phyloP scores from a whole-genome alignment of 2,113 vertebrate genomes.

The Ahaetulla prasina region DNA sequence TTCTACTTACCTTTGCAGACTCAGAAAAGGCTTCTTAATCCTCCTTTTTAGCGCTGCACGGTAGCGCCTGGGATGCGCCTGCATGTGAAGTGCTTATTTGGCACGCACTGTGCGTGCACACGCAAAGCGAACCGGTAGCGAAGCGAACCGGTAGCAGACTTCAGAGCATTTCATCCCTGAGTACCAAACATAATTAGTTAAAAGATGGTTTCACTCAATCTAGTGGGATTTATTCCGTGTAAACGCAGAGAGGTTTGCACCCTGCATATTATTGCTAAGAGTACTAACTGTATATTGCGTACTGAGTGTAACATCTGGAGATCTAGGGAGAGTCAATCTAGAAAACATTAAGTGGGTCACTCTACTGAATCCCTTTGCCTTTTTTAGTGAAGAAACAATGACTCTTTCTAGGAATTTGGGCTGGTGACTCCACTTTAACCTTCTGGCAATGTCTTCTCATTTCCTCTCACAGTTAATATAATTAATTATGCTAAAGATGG shows the following conservation, averaged over 20 bases:
- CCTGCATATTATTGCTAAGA: not conserved
- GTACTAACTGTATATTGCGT: not conserved
- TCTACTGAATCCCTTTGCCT: not conserved
- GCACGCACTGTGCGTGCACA: too few relatives aligned
- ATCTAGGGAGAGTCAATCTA: not conserved
- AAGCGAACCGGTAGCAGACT: too few relatives aligned
- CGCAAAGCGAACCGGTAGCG: too few relatives aligned
- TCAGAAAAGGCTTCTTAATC: too few relatives aligned
- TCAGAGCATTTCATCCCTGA: too few relatives aligned
- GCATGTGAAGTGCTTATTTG: too few relatives aligned
- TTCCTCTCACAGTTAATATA: constrained; percentile 58
- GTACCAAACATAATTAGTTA: too few relatives aligned
- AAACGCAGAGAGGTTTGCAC: not conserved
- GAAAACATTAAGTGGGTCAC: not conserved
- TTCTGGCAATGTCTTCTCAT: constrained; percentile 42
- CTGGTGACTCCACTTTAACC: constrained; percentile 22
- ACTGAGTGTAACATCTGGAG: not conserved
- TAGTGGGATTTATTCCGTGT: not conserved
- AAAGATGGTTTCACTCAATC: not conserved
- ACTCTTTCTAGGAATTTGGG: constrained; percentile 46
- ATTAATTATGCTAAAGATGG: constrained; percentile 57
- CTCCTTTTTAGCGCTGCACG: too few relatives aligned
- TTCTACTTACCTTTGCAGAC: too few relatives aligned
- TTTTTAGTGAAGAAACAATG: not conserved
- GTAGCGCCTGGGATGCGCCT: too few relatives aligned